Evolutionary conservation across 2,113 vertebrate species (phyloP).

Genomic region (Narcine bancroftii): DNA sequence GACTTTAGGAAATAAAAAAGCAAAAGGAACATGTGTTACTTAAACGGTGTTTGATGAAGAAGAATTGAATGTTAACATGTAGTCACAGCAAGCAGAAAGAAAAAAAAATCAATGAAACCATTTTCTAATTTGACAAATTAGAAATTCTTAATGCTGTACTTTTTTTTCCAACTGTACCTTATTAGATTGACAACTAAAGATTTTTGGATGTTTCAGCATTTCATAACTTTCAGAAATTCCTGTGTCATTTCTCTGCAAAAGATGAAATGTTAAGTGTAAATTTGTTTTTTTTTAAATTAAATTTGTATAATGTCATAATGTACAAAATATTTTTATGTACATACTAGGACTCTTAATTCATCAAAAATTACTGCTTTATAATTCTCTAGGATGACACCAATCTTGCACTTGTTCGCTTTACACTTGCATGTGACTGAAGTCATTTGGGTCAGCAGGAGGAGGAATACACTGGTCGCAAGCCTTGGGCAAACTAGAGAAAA

Average conservation of each 20-base stretch:
- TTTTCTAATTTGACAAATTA: neutral
- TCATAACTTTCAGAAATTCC: slow-evolving; percentile 17
- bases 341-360: slow-evolving; percentile 29
- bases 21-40: no score
- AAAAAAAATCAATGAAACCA: neutral
- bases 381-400: slow-evolving; percentile 32
- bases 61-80: no score
- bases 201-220: slow-evolving; percentile 31
- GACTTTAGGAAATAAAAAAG: no score
- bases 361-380: slow-evolving; percentile 34
- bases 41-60: no score
- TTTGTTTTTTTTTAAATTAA: neutral
- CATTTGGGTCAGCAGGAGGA: slow-evolving; percentile 2
- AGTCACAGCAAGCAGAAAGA: no score
- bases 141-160: neutral
- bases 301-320: neutral
- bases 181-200: slow-evolving; percentile 30
- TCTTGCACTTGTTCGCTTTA: slow-evolving; percentile 30
- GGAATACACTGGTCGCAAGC: slow-evolving; percentile 28
- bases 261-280: neutral
- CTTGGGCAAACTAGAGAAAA: slow-evolving; percentile 22
- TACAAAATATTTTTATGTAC: neutral
- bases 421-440: slow-evolving; percentile 29
- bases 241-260: slow-evolving; percentile 26
- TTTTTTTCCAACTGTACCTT: slow-evolving; percentile 26